Conservation (phyloP, 2,888 invertebrate genomes). For the Axea sp. region DNA sequence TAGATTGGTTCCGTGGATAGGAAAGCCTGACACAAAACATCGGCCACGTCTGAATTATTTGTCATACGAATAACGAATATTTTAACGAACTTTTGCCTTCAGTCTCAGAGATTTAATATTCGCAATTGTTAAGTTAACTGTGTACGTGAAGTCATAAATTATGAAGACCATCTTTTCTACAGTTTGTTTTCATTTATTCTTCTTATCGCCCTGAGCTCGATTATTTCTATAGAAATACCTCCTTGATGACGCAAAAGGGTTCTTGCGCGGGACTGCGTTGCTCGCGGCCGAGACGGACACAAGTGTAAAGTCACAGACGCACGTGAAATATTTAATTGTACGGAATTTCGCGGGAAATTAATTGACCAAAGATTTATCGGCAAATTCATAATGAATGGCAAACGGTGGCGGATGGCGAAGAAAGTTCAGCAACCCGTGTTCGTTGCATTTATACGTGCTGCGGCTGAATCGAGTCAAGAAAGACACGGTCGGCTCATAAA, state of each 20-base stretch:
- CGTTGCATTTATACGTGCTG: constrained; percentile 63
- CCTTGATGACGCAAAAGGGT: constrained; percentile 17
- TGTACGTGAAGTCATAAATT: constrained; percentile 7
- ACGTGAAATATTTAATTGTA: constrained; percentile 22
- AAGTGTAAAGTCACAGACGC: constrained; percentile 30
- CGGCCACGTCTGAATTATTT: too few species aligned
- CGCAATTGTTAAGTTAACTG: neutral
- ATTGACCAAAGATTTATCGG: constrained; percentile 35
- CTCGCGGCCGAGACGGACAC: neutral
- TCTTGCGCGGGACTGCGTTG: neutral
- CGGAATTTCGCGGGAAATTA: constrained; percentile 35
- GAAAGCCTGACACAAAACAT: too few species aligned
- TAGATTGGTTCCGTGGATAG: too few species aligned
- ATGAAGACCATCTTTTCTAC: constrained; percentile 14
- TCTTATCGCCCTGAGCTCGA: constrained; percentile 41
- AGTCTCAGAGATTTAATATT: too few species aligned
- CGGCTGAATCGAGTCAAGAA: constrained; percentile 64
- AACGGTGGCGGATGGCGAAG: constrained; percentile 33
- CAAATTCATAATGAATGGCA: constrained; percentile 42
- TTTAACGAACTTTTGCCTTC: too few species aligned
- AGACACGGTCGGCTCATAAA: constrained; percentile 78
- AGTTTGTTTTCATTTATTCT: constrained; percentile 30
- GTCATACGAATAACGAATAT: too few species aligned
- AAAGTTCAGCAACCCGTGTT: constrained; percentile 71
- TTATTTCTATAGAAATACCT: constrained; percentile 42